Conservation (phyloP, 2,113 vertebrate genomes). For the Catharus minimus region DNA sequence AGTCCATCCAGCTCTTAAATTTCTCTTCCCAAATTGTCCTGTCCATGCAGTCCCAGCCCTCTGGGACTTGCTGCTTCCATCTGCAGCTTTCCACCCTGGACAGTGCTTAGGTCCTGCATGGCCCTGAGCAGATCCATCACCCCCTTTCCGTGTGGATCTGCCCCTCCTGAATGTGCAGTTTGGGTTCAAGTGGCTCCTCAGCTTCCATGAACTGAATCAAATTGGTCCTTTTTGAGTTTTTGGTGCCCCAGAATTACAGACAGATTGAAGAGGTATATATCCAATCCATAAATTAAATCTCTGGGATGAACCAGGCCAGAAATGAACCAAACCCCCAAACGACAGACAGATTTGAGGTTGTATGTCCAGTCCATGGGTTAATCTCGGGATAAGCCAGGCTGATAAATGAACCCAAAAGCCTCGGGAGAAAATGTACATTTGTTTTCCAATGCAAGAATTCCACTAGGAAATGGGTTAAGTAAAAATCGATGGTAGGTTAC, state of each 20-base stretch:
- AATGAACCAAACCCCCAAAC: background rate
- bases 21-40: background rate
- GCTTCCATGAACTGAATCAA: background rate
- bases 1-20: background rate
- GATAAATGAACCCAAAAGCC: background rate
- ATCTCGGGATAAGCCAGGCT: background rate
- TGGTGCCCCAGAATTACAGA: background rate
- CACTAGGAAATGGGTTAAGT: background rate
- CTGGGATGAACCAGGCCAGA: background rate
- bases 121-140: background rate
- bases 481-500: background rate
- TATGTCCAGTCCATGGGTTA: background rate
- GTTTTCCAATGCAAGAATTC: background rate
- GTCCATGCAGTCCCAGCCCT: background rate
- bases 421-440: background rate
- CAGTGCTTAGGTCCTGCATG: background rate
- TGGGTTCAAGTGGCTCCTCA: background rate
- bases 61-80: background rate
- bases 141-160: background rate
- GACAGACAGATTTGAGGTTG: fast-evolving
- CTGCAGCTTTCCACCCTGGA: background rate
- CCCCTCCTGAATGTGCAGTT: fast-evolving
- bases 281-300: background rate
- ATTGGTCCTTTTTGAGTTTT: background rate
- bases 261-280: background rate